Evolutionary conservation across 2,888 invertebrate species (phyloP).

Genomic region (Stratiomys singularior): DNA sequence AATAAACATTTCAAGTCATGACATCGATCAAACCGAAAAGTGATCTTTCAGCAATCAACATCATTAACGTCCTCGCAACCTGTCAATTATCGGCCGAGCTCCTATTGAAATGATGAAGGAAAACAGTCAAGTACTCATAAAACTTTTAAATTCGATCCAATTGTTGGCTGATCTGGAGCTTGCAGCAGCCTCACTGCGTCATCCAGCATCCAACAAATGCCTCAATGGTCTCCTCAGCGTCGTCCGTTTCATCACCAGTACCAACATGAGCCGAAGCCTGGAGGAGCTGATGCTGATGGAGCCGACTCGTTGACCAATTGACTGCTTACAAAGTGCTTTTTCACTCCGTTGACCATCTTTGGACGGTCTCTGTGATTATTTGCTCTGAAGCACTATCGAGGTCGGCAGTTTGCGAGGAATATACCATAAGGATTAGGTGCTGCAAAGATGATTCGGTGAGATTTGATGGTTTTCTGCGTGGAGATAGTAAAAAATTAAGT

Average conservation of each 20-base stretch:
- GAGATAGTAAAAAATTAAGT: neutral
- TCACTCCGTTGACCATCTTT: conserved; percentile 14
- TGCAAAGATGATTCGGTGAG: neutral
- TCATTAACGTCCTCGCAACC: conserved; percentile 45
- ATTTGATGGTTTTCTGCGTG: neutral
- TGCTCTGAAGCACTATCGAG: neutral
- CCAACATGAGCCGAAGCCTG: neutral
- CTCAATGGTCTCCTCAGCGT: no score
- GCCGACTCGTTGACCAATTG: conserved; percentile 28
- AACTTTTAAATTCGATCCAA: conserved; percentile 42
- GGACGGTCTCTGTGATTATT: conserved; percentile 12
- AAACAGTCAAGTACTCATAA: conserved; percentile 42
- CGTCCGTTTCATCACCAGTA: neutral
- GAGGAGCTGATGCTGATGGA: neutral
- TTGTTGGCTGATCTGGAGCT: conserved; percentile 20
- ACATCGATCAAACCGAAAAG: conserved; percentile 40
- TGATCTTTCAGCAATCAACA: conserved; percentile 44
- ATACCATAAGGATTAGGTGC: neutral
- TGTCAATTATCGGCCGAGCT: conserved; percentile 38
- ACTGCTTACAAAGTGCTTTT: conserved; percentile 40
- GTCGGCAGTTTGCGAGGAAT: neutral
- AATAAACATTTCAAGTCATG: conserved; percentile 38
- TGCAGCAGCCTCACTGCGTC: neutral
- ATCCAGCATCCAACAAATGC: no score
- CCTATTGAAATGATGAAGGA: conserved; percentile 39